Conservation (phyloP, 2,888 invertebrate species). For the Chrysotoxum bicinctum region DNA sequence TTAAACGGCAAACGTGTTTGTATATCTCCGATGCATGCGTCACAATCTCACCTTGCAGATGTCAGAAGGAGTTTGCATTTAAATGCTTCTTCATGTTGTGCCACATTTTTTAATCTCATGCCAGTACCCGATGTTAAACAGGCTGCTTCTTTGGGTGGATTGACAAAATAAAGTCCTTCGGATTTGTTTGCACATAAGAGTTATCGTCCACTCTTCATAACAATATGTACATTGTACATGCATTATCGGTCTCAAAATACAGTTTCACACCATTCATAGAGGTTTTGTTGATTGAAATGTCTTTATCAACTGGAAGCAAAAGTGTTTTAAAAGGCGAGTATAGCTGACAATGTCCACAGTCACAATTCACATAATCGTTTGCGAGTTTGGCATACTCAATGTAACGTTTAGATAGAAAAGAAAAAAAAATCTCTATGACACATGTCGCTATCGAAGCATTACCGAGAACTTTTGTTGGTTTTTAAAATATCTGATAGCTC, state of each 20-base stretch:
- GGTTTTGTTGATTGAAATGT: constrained; percentile 23
- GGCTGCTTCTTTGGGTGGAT: not conserved
- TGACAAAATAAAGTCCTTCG: constrained; percentile 1
- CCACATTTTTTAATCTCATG: constrained; percentile 8
- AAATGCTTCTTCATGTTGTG: constrained; percentile 7
- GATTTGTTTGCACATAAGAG: too few relatives aligned
- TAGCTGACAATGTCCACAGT: not conserved
- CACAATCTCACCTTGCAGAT: not conserved
- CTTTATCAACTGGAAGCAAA: not conserved
- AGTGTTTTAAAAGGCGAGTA: not conserved
- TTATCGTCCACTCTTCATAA: not conserved
- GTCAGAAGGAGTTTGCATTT: constrained; percentile 18
- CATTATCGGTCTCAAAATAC: not conserved
- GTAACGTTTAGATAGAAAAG: not conserved
- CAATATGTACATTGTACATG: too few relatives aligned
- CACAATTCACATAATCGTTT: constrained; percentile 27
- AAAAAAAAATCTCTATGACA: not conserved
- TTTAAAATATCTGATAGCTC: not conserved
- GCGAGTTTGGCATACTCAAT: not conserved
- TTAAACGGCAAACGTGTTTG: too few relatives aligned
- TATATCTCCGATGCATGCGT: too few relatives aligned
- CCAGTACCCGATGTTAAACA: not conserved
- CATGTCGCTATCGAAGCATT: not conserved
- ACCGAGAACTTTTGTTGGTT: constrained; percentile 2
- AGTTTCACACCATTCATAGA: too few relatives aligned